Conservation (phyloP, 2,113 vertebrate genomes). For the Campylomormyrus tamandua region DNA sequence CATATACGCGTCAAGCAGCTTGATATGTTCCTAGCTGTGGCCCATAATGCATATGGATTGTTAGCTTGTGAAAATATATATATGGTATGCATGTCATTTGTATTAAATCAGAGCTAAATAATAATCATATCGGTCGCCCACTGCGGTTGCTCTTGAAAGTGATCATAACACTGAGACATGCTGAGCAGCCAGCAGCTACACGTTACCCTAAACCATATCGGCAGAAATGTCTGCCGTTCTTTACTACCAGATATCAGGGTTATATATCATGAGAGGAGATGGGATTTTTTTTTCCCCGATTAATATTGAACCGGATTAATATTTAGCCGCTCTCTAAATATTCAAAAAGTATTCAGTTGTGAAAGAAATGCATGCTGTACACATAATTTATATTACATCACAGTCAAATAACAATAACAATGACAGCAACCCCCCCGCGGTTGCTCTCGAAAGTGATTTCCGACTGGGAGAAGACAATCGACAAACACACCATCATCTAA, state of each 20-base stretch:
- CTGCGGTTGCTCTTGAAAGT: neutral
- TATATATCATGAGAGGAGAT: neutral
- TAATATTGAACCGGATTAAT: neutral
- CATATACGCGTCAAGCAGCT: constrained; percentile 5
- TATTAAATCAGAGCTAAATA: neutral
- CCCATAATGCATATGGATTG: neutral
- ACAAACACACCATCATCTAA: neutral
- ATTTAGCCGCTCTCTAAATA: neutral
- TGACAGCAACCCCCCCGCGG: neutral
- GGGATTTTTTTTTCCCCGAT: neutral
- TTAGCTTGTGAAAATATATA: neutral
- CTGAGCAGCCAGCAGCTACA: neutral
- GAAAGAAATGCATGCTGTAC: neutral
- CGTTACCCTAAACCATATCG: neutral
- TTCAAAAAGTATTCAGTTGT: neutral
- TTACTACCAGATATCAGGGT: neutral
- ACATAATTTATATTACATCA: neutral
- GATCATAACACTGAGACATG: neutral
- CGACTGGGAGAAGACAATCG: neutral
- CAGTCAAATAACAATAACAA: neutral
- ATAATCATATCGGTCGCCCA: neutral
- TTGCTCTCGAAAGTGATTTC: neutral
- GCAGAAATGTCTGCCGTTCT: neutral
- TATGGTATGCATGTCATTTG: neutral
- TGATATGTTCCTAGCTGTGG: neutral